Evolutionary conservation across 2,113 vertebrate genomes (phyloP).

Genomic region (Sinocyclocheilus maitianheensis): DNA sequence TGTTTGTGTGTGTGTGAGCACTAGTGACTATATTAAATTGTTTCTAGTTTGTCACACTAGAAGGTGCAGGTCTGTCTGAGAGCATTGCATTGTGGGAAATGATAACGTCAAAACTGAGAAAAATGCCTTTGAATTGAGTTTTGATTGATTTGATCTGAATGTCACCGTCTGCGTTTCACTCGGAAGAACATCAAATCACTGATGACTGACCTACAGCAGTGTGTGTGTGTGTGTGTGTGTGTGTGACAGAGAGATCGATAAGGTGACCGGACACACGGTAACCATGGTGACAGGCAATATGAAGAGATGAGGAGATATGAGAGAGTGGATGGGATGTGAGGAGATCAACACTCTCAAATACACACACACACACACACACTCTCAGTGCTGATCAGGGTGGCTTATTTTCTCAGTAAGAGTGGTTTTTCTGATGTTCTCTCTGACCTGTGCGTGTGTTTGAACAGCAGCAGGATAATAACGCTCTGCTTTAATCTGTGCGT

Average conservation of each 20-base stretch:
- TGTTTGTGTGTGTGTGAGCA: not conserved
- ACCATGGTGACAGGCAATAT: constrained; percentile 48
- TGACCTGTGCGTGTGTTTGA: not conserved
- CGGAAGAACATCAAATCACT: not conserved
- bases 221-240: not conserved
- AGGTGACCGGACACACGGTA: constrained; percentile 33
- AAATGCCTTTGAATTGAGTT: not conserved
- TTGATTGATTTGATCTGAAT: not conserved
- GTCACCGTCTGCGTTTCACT: not conserved
- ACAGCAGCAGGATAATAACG: not conserved
- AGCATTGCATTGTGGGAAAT: not conserved
- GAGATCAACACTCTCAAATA: not conserved
- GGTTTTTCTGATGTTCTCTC: not conserved
- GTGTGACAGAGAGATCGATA: constrained; percentile 39
- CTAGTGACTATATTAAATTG: not conserved
- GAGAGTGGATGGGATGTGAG: not conserved
- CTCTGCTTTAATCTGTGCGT: not conserved
- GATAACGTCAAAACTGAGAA: not conserved
- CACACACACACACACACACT: too few species aligned
- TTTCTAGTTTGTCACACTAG: not conserved
- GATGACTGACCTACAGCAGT: not conserved
- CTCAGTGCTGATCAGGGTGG: not conserved
- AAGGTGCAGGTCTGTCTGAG: not conserved
- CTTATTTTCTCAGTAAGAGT: not conserved
- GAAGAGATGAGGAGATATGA: constrained; percentile 52